Percentiles rank a stretch among this genome's conserved stretches.
Conservation (phyloP, 2,888 invertebrate genomes). For the Alitta virens region DNA sequence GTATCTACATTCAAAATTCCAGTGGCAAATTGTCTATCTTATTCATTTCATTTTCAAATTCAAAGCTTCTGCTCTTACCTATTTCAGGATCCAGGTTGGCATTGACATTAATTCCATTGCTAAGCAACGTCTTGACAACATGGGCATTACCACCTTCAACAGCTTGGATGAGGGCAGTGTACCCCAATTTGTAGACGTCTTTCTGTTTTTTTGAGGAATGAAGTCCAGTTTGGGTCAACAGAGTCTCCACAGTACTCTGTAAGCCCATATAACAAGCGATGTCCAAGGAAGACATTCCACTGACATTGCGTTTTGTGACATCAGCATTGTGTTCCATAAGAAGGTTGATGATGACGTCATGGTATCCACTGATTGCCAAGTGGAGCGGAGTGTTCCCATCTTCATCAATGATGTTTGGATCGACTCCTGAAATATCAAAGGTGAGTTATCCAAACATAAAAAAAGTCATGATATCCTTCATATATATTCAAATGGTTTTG, state of each 20-base stretch:
- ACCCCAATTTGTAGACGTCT: background rate
- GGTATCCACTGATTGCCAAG: background rate
- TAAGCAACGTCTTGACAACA: background rate
- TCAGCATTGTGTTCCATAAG: background rate
- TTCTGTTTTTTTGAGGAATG: background rate
- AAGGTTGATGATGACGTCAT: background rate
- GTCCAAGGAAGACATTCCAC: background rate
- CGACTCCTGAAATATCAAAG: background rate
- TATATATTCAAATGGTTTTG: no score
- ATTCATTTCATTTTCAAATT: background rate
- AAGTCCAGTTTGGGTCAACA: no score
- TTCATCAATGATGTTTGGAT: background rate
- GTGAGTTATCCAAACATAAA: no score
- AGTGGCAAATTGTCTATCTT: no score
- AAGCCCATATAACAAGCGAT: background rate
- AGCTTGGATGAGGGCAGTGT: background rate
- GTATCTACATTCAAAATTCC: no score
- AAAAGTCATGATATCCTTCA: no score
- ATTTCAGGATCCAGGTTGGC: background rate
- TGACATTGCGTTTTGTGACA: background rate
- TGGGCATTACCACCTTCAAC: background rate
- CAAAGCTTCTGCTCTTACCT: background rate
- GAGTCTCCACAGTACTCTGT: background rate
- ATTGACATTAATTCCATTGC: background rate
- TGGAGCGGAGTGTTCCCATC: background rate